These are phyloP conservation scores for Actenoides hombroni DNA, from an alignment of 2,113 vertebrate species.

Conservation along the genomic window DNA sequence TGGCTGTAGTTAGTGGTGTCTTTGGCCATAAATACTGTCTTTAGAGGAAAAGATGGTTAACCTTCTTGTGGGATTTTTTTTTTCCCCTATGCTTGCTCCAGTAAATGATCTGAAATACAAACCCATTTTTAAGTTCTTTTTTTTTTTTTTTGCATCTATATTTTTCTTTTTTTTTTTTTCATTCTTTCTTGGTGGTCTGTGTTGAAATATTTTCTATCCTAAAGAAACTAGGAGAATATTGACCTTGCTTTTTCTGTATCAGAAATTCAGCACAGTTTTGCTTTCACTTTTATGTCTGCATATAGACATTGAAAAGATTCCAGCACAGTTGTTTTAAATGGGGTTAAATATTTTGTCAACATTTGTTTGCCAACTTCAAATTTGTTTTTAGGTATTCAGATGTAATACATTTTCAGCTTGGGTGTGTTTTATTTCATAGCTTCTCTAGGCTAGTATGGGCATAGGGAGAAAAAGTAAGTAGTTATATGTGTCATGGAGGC, in stretches of 20 bases:
- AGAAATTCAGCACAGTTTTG: not conserved
- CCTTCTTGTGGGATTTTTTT: constrained; percentile 11
- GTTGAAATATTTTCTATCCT: not conserved
- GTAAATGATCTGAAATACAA: not conserved
- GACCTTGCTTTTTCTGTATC: not conserved
- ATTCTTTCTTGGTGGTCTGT: not conserved
- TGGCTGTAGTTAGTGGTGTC: constrained; percentile 33
- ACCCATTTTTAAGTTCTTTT: not conserved
- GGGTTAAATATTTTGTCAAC: not conserved
- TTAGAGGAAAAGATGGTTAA: constrained; percentile 46
- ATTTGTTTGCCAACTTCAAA: not conserved
- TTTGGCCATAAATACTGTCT: constrained; percentile 19
- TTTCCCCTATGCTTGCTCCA: not conserved
- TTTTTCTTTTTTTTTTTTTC: not conserved
- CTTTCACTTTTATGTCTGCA: not conserved
- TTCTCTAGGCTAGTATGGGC: not conserved
- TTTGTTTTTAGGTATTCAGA: not conserved
- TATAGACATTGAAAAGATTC: not conserved
- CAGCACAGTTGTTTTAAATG: not conserved
- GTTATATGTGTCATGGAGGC: fast-evolving
- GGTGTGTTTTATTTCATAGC: not conserved
- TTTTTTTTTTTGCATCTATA: not conserved
- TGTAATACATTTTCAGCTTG: not conserved
- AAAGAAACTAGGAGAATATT: not conserved
- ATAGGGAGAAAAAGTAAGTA: not conserved